Evolutionary conservation across 2,113 vertebrate species (phyloP), one percentile per base, ranked within the genome.

Genomic region (Hippolais icterina): DNA sequence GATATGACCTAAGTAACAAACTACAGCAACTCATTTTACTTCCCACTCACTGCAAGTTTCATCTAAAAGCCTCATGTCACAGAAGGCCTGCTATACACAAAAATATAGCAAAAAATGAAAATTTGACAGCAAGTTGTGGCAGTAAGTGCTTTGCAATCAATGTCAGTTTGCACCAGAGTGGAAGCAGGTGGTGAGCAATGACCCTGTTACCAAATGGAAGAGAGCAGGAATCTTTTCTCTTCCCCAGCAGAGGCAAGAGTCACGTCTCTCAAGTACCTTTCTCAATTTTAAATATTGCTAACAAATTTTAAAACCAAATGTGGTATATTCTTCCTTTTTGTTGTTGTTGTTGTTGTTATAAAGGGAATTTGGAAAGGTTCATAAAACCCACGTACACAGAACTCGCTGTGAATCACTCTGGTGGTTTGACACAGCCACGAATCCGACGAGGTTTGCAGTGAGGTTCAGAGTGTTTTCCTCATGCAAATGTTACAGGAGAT

Each of bases 181-280:
- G 89, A 89, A 96, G 85, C 90, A 96, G 92, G 90, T 78, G 93
- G 90, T 89, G 87, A 96, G 84, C 91, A 66, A 96, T 72, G 97
- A 93, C 63, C 80, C 79, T 63, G 89, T 56, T 90, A 66, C 28
- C 72, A 82, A 93, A 91, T 2, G 12, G 50, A 41, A 83, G 72
- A 42, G 44, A 90, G 85, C 82, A 95, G 83, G 71, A 93, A 95
- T 81, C 89, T 28, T 52, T 95, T 82, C 75, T 87, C 70, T 90
- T 85, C 68, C 35, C 10, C 21, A 80, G 25, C 21, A 93, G 47
- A 78, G 15, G 29, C 1, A 47, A 5, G 21, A 92, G 71, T 46
- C 54, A 83, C n/a, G 3, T 27, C 86, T 82, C 50, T 53, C 10
- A 92, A 70, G 33, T 3, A 72, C 20, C 65, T 76, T 81, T 49